These are phyloP conservation scores for Serranus cabrilla DNA, from an alignment of 2,797 vertebrate species.

Conservation along the genomic window DNA sequence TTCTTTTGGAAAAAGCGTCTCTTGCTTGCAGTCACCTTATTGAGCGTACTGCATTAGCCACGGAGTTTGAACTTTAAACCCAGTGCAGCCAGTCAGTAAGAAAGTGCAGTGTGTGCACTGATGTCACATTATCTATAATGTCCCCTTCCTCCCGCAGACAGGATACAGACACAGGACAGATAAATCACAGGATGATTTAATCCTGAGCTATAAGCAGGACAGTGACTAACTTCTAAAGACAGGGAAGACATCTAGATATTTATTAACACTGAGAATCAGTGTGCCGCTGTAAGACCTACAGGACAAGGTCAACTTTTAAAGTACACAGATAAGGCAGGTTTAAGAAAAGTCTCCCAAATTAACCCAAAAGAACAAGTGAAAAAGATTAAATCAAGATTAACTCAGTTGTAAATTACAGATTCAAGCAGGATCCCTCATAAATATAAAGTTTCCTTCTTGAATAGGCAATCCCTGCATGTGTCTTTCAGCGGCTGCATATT, in stretches of 20 bases:
- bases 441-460: constrained; percentile 20
- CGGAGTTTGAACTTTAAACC: constrained; percentile 60
- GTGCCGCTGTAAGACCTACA: not conserved
- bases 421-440: too few species aligned
- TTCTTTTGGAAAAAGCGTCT: constrained; percentile 15
- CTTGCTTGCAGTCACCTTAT: constrained; percentile 14
- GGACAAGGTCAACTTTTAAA: constrained; percentile 1
- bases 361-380: constrained; percentile 16
- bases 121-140: constrained; percentile 36
- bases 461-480: constrained; percentile 21
- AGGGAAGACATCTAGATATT: constrained; percentile 2
- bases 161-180: constrained; percentile 41
- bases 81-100: constrained; percentile 18
- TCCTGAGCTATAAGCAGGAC: not conserved
- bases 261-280: not conserved
- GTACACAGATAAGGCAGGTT: constrained; percentile 10
- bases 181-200: constrained; percentile 29
- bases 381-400: constrained; percentile 33
- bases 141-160: constrained; percentile 40
- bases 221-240: constrained; percentile 22
- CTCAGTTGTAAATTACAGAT: constrained; percentile 4
- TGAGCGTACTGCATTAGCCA: constrained; percentile 19
- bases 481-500: constrained; percentile 47
- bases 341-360: not conserved
- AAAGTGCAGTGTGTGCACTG: constrained; percentile 46